A percentile compares a stretch with the other conserved stretches of the same genome.
These are phyloP conservation scores for Protomyctophum bolini DNA, from an alignment of 2,113 vertebrate species.

Conservation along the genomic window DNA sequence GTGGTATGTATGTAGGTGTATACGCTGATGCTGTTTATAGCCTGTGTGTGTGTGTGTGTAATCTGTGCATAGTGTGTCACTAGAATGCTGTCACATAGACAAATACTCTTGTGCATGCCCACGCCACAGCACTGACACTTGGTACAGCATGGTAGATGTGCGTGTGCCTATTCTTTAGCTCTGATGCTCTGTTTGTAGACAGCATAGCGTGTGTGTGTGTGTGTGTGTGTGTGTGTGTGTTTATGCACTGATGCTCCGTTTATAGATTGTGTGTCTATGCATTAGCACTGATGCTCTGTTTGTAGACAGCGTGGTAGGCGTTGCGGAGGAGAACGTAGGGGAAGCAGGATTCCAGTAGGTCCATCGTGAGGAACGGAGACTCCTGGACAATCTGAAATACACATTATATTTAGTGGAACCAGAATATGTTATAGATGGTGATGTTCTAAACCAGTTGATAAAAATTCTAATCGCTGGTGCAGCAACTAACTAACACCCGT, in stretches of 20 bases:
- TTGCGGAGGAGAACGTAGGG: slow-evolving; percentile 97
- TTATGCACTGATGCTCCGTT: too few relatives aligned
- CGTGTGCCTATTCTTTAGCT: too few relatives aligned
- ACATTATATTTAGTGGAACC: slow-evolving; percentile 8
- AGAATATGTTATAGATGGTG: too few relatives aligned
- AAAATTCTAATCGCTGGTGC: too few relatives aligned
- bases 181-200: slow-evolving; percentile 1
- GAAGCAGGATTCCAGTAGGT: slow-evolving; percentile 98
- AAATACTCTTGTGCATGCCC: too few relatives aligned
- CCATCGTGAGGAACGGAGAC: slow-evolving; percentile 98
- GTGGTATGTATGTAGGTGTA: not conserved
- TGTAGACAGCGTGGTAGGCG: slow-evolving; percentile 98
- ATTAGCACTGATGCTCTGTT: slow-evolving; percentile 94
- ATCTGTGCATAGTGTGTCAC: not conserved
- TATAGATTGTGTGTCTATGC: slow-evolving; percentile 78
- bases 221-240: not conserved
- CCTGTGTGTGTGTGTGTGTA: not conserved
- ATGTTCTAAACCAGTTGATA: too few relatives aligned
- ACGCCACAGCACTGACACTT: too few relatives aligned
- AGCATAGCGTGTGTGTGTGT: not conserved
- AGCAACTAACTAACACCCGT: too few relatives aligned
- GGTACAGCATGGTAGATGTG: not conserved
- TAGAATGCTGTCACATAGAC: not conserved
- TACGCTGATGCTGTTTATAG: not conserved
- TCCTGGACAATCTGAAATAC: slow-evolving; percentile 95